These are phyloP conservation scores for Drosophila colorata DNA, from an alignment of 2,888 invertebrate genomes.

Conservation along the genomic window DNA sequence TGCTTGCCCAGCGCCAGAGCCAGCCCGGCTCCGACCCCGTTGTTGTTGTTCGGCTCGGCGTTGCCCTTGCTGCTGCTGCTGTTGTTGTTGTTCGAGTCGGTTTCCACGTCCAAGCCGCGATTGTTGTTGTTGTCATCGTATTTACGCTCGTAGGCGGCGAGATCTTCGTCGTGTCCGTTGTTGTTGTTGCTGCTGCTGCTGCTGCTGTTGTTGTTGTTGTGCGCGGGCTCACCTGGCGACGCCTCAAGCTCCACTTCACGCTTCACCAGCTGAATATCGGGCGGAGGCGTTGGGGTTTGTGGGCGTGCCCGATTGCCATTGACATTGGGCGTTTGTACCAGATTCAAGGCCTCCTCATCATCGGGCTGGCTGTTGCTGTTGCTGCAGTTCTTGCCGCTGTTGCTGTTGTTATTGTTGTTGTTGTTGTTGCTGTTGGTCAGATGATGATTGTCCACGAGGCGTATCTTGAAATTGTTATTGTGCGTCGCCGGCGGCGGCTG, in stretches of 20 bases:
- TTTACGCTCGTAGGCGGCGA: slow-evolving; percentile 67
- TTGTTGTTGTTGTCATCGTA: slow-evolving; percentile 78
- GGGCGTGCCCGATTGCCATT: slow-evolving; percentile 60
- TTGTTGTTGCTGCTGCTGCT: slow-evolving; percentile 43
- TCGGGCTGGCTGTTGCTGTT: slow-evolving; percentile 47
- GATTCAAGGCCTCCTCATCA: slow-evolving; percentile 83
- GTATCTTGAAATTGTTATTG: slow-evolving; percentile 81
- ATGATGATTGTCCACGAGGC: slow-evolving; percentile 79
- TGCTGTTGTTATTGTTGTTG: slow-evolving; percentile 64
- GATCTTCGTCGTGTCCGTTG: slow-evolving; percentile 64
- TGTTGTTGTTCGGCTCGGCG: slow-evolving; percentile 46
- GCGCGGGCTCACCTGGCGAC: slow-evolving; percentile 31
- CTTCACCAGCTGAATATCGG: slow-evolving; percentile 69
- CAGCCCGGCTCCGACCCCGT: slow-evolving; percentile 42
- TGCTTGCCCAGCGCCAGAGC: slow-evolving; percentile 69
- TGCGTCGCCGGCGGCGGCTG: slow-evolving; percentile 63
- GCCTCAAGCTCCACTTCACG: slow-evolving; percentile 59
- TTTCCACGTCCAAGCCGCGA: slow-evolving; percentile 69
- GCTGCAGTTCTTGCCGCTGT: slow-evolving; percentile 29
- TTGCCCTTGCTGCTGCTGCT: slow-evolving; percentile 54
- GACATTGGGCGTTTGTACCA: slow-evolving; percentile 78
- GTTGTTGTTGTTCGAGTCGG: slow-evolving; percentile 77
- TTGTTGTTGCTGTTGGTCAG: slow-evolving; percentile 70
- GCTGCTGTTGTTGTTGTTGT: slow-evolving; percentile 42
- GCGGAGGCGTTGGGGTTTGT: slow-evolving; percentile 60